phyloP scores from a whole-genome alignment of 2,888 invertebrate species.

The Ormyrus pomaceus region DNA sequence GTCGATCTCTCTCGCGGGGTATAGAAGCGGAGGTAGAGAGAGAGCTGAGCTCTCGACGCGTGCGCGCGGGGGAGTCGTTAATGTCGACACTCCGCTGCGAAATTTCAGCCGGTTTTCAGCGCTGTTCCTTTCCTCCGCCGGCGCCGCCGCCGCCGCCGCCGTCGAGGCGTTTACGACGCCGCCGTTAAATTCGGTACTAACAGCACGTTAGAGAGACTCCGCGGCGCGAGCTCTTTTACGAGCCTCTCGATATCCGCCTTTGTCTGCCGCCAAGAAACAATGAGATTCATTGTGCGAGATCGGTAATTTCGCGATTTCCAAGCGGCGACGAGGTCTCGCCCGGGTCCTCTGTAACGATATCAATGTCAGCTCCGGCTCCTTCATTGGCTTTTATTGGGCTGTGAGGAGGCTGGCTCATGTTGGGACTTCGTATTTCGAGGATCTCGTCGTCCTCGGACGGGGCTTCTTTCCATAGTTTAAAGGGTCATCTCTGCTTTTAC shows the following conservation, averaged over 20 bases:
- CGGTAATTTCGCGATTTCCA: conserved; percentile 38
- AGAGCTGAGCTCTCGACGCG: not conserved
- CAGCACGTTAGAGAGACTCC: conserved; percentile 65
- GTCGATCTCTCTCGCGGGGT: conserved; percentile 30
- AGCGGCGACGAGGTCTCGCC: not conserved
- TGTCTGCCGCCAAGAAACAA: not conserved
- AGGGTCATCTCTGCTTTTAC: too few relatives aligned
- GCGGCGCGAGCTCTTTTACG: conserved; percentile 67
- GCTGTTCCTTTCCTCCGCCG: not conserved
- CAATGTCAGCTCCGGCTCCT: not conserved
- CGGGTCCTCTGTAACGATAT: conserved; percentile 23
- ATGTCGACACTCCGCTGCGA: conserved; percentile 19
- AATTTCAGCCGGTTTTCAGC: conserved; percentile 39
- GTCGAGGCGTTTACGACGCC: conserved; percentile 65
- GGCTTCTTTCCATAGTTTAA: too few relatives aligned
- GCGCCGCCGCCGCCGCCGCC: too few relatives aligned
- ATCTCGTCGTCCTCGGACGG: too few relatives aligned
- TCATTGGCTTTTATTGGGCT: conserved; percentile 3
- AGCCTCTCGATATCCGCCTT: conserved; percentile 53
- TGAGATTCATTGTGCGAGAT: conserved; percentile 26
- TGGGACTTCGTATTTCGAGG: too few relatives aligned
- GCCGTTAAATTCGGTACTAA: conserved; percentile 71
- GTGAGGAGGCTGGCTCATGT: too few relatives aligned
- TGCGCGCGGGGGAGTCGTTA: conserved; percentile 23
- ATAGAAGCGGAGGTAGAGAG: not conserved